Conservation (phyloP, 2,888 invertebrate genomes). For the Prosapia bicincta region DNA sequence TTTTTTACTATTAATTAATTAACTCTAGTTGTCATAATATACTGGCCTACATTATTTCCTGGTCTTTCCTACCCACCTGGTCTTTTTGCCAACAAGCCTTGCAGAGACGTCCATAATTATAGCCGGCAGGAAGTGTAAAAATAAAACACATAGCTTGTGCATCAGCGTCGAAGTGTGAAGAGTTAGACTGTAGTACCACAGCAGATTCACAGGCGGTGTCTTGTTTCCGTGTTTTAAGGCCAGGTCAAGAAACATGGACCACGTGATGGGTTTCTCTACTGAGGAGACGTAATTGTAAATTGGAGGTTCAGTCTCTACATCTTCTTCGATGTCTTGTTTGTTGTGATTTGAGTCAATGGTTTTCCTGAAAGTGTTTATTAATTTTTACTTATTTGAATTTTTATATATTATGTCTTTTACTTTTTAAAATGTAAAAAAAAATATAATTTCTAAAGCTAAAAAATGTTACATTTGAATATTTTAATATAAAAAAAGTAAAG, state of each 20-base stretch:
- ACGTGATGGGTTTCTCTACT: constrained; percentile 70
- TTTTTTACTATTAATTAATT: too few relatives aligned
- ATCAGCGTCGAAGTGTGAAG: constrained; percentile 54
- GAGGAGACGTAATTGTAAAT: constrained; percentile 87
- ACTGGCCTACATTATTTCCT: too few relatives aligned
- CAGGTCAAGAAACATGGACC: constrained; percentile 62
- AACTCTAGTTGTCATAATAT: too few relatives aligned
- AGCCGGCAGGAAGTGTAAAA: constrained; percentile 70
- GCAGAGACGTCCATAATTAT: constrained; percentile 60
- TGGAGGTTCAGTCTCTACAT: constrained; percentile 8
- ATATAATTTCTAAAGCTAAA: neutral
- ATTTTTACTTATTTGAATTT: neutral
- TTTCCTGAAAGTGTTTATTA: neutral
- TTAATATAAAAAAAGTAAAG: too few relatives aligned
- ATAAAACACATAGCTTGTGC: constrained; percentile 54
- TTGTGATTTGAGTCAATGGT: constrained; percentile 12
- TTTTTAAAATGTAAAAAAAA: too few relatives aligned
- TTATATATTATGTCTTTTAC: neutral
- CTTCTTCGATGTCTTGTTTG: neutral
- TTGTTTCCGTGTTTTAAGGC: constrained; percentile 51
- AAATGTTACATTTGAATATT: neutral
- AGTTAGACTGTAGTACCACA: constrained; percentile 53
- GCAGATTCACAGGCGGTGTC: constrained; percentile 34
- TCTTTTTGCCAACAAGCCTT: constrained; percentile 58
- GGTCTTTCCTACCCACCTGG: constrained; percentile 58